Conservation (phyloP, 1,140 invertebrate species). For the Mactra quadrangularis region DNA sequence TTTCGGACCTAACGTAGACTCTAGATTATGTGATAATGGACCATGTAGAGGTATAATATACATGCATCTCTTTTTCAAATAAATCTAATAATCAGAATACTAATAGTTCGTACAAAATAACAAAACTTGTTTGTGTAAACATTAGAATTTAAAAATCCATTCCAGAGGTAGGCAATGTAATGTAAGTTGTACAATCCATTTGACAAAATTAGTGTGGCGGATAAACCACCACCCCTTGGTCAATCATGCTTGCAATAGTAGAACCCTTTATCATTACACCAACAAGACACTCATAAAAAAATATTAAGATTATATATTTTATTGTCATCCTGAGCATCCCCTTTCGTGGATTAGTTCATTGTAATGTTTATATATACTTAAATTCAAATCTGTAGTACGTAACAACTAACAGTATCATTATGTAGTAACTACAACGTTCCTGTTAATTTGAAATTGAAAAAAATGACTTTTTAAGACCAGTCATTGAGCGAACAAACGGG, state of each 20-base stretch:
- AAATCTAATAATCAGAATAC: background rate
- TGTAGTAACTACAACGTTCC: background rate
- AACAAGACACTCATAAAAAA: no score
- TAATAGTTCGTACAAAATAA: no score
- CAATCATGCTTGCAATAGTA: no score
- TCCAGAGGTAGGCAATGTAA: background rate
- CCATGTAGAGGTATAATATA: background rate
- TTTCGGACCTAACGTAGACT: background rate
- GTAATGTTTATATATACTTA: background rate
- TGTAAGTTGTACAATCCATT: background rate
- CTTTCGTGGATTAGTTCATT: no score
- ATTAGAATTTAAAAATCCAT: background rate
- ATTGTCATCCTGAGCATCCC: no score
- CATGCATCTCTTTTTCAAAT: background rate
- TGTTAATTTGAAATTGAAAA: background rate
- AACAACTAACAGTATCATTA: background rate
- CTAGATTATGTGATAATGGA: background rate
- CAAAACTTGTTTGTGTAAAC: no score
- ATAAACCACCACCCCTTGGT: no score
- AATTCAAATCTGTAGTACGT: background rate
- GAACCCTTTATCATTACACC: no score
- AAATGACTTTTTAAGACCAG: background rate
- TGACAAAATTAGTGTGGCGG: no score
- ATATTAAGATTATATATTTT: no score
- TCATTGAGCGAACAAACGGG: background rate